Conservation (phyloP, 2,888 invertebrate genomes). For the Ditylenchus weischeri region DNA sequence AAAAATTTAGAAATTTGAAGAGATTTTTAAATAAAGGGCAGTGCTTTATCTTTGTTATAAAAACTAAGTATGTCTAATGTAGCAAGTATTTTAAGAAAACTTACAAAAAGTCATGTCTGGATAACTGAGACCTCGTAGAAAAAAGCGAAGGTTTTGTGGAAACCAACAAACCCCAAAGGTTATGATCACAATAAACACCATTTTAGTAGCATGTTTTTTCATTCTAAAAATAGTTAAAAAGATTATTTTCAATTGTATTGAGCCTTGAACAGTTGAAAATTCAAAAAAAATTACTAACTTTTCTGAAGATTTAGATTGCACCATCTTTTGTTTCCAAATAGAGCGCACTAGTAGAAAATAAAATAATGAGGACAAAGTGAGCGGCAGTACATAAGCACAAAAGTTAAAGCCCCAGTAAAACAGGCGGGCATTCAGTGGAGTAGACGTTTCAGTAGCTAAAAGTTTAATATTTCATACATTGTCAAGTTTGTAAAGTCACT, state of each 20-base stretch:
- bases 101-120: constrained; percentile 39
- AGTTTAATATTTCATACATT: too few relatives aligned
- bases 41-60: too few relatives aligned
- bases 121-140: constrained; percentile 43
- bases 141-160: constrained; percentile 74
- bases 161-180: constrained; percentile 89
- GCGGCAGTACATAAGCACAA: constrained; percentile 65
- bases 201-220: constrained; percentile 38
- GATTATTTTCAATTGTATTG: too few relatives aligned
- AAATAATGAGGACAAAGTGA: constrained; percentile 60
- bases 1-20: too few relatives aligned
- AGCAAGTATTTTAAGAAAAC: too few relatives aligned
- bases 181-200: constrained; percentile 58
- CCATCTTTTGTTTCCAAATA: constrained; percentile 66
- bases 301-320: constrained; percentile 34
- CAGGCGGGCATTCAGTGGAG: constrained; percentile 26
- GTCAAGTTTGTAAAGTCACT: too few relatives aligned
- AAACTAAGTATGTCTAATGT: too few relatives aligned
- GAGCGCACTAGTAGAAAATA: constrained; percentile 83
- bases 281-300: constrained; percentile 19
- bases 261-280: not conserved
- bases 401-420: constrained; percentile 75
- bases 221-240: constrained; percentile 25
- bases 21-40: too few relatives aligned
- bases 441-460: constrained; percentile 21